Conservation (phyloP, 2,888 invertebrate species). For the Drosophila histrio region DNA sequence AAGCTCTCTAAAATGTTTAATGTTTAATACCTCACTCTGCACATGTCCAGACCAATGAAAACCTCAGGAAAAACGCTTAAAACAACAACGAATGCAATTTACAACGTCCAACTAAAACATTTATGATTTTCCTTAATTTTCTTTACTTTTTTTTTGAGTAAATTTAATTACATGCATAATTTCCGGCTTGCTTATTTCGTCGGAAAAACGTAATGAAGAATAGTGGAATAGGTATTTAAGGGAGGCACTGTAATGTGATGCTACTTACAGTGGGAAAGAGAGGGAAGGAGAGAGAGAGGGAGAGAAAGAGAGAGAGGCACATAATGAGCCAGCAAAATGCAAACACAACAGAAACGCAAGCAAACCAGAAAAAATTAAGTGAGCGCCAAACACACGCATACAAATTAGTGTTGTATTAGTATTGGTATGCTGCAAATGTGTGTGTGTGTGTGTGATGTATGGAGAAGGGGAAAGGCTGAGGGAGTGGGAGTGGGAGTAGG, state of each 20-base stretch:
- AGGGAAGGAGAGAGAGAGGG: not conserved
- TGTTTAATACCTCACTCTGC: not conserved
- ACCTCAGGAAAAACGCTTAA: not conserved
- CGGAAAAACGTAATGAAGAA: conserved; percentile 20
- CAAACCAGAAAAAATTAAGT: conserved; percentile 66
- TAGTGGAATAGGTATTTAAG: not conserved
- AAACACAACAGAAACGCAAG: conserved; percentile 64
- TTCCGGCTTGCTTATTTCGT: conserved; percentile 45
- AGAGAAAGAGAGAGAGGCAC: not conserved
- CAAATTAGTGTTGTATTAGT: conserved; percentile 34
- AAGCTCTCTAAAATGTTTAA: not conserved
- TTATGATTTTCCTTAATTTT: conserved; percentile 3
- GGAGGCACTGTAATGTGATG: conserved; percentile 13
- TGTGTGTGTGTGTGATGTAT: not conserved
- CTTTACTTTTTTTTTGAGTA: conserved; percentile 19
- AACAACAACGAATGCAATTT: conserved; percentile 26
- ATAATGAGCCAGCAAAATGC: conserved; percentile 77
- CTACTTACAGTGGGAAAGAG: not conserved
- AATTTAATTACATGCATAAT: conserved; percentile 61
- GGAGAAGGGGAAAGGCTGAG: not conserved
- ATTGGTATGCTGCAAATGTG: conserved; percentile 13
- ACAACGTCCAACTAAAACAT: conserved; percentile 24
- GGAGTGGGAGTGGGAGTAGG: not conserved
- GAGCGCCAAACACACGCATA: conserved; percentile 40
- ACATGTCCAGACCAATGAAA: not conserved